Evolutionary conservation across 1,140 invertebrate species (phyloP).

Genomic region (Archegozetes longisetosus): DNA sequence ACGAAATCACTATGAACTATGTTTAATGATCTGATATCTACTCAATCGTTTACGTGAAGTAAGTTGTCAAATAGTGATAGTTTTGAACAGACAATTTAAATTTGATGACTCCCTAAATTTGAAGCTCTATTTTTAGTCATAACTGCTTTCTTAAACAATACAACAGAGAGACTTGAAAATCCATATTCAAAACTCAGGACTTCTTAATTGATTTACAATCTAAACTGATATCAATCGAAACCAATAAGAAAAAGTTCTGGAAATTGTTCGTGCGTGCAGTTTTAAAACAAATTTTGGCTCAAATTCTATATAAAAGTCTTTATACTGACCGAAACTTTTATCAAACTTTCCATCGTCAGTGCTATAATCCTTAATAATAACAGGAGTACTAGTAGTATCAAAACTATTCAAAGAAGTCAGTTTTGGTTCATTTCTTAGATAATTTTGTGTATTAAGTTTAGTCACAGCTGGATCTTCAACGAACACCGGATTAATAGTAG

Average conservation of each 20-base stretch:
- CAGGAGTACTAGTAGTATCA: neutral
- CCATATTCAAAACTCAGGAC: neutral
- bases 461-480: neutral
- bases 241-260: too few relatives aligned
- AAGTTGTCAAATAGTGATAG: too few relatives aligned
- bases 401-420: neutral
- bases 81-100: too few relatives aligned
- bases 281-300: neutral
- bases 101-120: too few relatives aligned
- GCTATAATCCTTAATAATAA: neutral
- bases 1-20: too few relatives aligned
- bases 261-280: too few relatives aligned
- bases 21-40: too few relatives aligned
- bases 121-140: too few relatives aligned
- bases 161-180: neutral
- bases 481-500: neutral
- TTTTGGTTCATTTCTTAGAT: neutral
- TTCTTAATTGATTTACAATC: neutral
- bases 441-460: neutral
- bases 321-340: neutral
- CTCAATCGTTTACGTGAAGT: too few relatives aligned
- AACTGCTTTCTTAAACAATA: neutral
- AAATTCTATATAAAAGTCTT: neutral
- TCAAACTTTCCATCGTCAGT: neutral
- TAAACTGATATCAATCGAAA: too few relatives aligned